Evolutionary conservation across 2,888 invertebrate genomes (phyloP).

Genomic region (Allophyes oxyacanthae): DNA sequence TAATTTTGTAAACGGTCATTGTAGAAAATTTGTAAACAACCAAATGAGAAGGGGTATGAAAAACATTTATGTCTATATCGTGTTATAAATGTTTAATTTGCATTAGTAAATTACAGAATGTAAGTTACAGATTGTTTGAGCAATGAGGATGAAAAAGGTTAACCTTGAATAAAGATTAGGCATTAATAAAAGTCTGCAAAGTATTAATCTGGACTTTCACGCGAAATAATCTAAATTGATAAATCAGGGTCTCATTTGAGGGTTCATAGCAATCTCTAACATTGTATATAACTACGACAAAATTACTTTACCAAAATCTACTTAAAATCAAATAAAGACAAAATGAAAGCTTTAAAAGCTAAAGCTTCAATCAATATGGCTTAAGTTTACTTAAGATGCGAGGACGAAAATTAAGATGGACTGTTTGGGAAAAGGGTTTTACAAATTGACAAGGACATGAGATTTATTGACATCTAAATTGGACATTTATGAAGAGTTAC

Average conservation of each 20-base stretch:
- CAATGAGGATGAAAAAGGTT: conserved; percentile 29
- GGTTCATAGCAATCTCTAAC: background rate
- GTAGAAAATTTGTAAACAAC: conserved; percentile 13
- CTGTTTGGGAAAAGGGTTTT: conserved; percentile 13
- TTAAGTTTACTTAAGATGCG: conserved; percentile 22
- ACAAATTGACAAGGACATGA: conserved; percentile 34
- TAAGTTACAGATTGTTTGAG: conserved; percentile 20
- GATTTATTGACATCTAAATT: conserved; percentile 45
- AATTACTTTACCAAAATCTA: background rate
- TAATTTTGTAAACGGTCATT: conserved; percentile 6
- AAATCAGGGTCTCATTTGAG: conserved; percentile 3
- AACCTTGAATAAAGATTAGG: conserved; percentile 28
- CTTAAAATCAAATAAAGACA: conserved; percentile 2
- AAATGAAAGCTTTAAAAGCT: background rate
- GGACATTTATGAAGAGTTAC: conserved; percentile 26
- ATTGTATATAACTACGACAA: background rate
- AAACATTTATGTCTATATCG: conserved; percentile 11
- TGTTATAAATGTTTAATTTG: conserved; percentile 11
- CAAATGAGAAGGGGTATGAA: conserved; percentile 21
- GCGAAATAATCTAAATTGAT: conserved; percentile 20
- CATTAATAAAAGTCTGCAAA: conserved; percentile 28
- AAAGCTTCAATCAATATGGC: conserved; percentile 16
- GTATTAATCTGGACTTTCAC: conserved; percentile 23
- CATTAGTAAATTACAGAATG: conserved; percentile 29
- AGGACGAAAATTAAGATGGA: conserved; percentile 31